These are phyloP conservation scores for Margaritifera margaritifera DNA, from an alignment of 2,888 invertebrate genomes.

Conservation along the genomic window DNA sequence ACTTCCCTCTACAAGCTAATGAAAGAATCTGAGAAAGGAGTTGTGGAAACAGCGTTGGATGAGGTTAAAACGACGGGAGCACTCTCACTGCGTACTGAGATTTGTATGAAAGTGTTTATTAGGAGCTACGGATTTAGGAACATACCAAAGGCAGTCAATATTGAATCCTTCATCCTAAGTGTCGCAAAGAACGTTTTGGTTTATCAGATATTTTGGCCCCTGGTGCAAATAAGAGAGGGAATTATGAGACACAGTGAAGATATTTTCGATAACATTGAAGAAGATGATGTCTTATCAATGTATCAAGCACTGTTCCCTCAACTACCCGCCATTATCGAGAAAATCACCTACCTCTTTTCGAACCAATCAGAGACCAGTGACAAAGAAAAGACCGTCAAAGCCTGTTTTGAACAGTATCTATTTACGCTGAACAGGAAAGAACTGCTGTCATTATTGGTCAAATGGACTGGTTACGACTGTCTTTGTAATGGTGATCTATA, in stretches of 20 bases:
- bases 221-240: constrained; percentile 37
- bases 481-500: constrained; percentile 37
- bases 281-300: constrained; percentile 39
- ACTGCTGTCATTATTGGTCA: constrained; percentile 32
- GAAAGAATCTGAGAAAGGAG: constrained; percentile 42
- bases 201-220: constrained; percentile 42
- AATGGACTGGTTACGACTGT: constrained; percentile 49
- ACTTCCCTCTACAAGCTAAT: constrained; percentile 43
- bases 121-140: constrained; percentile 41
- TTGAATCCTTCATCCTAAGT: constrained; percentile 30
- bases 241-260: constrained; percentile 21
- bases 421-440: constrained; percentile 34
- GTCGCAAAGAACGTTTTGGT: constrained; percentile 38
- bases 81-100: constrained; percentile 30
- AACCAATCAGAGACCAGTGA: constrained; percentile 20
- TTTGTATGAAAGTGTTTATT: constrained; percentile 35
- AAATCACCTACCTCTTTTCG: constrained; percentile 41
- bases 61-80: constrained; percentile 31
- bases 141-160: constrained; percentile 29
- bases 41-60: constrained; percentile 35
- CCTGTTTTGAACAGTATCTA: constrained; percentile 42
- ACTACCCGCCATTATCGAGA: constrained; percentile 36
- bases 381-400: constrained; percentile 38
- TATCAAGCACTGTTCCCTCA: constrained; percentile 37
- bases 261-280: constrained; percentile 27